A percentile compares a stretch with the other conserved stretches of the same genome.
Conservation (phyloP, 2,113 vertebrate genomes). For the Ginglymostoma cirratum region DNA sequence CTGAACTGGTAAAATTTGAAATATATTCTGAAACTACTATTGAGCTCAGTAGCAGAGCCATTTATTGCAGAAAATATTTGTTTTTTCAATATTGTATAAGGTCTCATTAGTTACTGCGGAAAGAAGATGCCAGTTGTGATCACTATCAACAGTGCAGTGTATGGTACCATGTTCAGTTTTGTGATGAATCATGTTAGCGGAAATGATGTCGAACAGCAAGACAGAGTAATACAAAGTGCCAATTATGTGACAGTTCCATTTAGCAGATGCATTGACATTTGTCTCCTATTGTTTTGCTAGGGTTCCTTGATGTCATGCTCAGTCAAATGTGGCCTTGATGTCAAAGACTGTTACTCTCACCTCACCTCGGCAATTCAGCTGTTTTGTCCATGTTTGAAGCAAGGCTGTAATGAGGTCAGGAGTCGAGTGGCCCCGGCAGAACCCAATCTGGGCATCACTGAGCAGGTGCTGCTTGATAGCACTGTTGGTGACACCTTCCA, state of each 20-base stretch:
- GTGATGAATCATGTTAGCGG: neutral
- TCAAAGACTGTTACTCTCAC: neutral
- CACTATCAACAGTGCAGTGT: neutral
- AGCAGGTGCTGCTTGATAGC: no score
- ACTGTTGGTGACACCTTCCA: no score
- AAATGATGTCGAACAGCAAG: neutral
- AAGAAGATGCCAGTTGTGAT: neutral
- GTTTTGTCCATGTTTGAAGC: no score
- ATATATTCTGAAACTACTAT: neutral
- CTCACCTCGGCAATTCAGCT: no score
- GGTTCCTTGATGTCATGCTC: no score
- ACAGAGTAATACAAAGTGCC: conserved; percentile 27
- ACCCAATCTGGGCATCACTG: no score
- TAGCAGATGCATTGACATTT: neutral
- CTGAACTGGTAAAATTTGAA: neutral
- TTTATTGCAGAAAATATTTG: neutral
- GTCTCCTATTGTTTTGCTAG: neutral
- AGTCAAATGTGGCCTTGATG: no score
- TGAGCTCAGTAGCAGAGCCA: neutral
- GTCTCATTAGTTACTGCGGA: neutral
- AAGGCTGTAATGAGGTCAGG: no score
- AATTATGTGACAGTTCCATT: neutral
- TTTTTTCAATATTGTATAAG: neutral
- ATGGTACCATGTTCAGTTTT: neutral
- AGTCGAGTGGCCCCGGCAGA: no score